Evolutionary conservation across 2,797 vertebrate species (phyloP), one percentile per base, ranked within the genome.

Genomic region (Lagocephalus sceleratus): DNA sequence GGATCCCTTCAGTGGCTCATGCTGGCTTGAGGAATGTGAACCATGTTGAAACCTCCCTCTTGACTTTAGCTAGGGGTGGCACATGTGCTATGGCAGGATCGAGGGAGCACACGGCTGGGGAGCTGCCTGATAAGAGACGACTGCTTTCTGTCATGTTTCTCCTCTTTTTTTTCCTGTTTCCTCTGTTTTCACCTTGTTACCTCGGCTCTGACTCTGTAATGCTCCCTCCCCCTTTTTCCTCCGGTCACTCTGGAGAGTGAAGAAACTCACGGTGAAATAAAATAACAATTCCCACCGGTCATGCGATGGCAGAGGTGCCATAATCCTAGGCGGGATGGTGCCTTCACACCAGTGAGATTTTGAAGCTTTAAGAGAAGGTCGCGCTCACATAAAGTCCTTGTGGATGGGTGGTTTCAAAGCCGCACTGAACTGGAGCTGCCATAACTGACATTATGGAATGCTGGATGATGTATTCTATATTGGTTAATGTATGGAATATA

Each of bases 391-490:
- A 78, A 66, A 81, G 57, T 32, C 60, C 68, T 62, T 56, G 63
- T 63, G 73, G 76, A 80, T 84, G 73, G 77, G 74, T 64, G 66
- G 67, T 78, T 84, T 82, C 81, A 86, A 83, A 85, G 81, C 78
- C 51, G 67, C 69, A 63, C 78, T 89, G 79, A 81, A 86, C 79
- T 83, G 66, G 65, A 83, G 79, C 73, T 82, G 73, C 78, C 56
- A 16, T 17, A 17, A 17, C 15, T 1, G 6, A 16, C 23, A 25
- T 7, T 7, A 25, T 25, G 7, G 23, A 25, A 29, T 8, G 8
- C 9, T 29, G 29, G 8, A 29, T 29, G 29, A 11, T 29, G 29
- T 11, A 29, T 11, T 29, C 29, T 29, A 11, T 29, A 29, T 29
- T 1, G 29, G 9, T 11, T 10, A 29, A 9, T 29, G 26, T 11